phyloP scores from a whole-genome alignment of 1,140 invertebrate genomes.

The Odontomachus brunneus region DNA sequence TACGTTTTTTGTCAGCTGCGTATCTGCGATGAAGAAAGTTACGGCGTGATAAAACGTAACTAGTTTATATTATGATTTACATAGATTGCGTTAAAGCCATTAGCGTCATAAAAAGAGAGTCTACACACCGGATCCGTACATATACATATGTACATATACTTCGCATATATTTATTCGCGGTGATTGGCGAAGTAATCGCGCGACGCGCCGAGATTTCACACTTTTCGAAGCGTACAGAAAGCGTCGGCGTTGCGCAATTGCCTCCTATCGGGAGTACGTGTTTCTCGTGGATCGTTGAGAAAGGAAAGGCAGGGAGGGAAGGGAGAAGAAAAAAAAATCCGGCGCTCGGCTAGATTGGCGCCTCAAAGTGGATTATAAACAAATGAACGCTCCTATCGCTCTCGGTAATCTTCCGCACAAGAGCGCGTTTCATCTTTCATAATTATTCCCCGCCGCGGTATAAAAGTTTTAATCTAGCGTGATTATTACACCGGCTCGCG shows the following conservation, averaged over 20 bases:
- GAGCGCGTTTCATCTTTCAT: slow-evolving; percentile 35
- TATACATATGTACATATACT: slow-evolving; percentile 12
- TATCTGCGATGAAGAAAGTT: slow-evolving; percentile 48
- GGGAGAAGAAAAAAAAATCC: too few species aligned
- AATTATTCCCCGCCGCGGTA: slow-evolving; percentile 30
- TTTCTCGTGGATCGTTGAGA: neutral
- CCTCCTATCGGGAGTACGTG: neutral
- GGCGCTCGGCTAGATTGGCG: slow-evolving; percentile 5
- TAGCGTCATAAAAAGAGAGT: slow-evolving; percentile 25
- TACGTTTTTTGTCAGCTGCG: slow-evolving; percentile 26
- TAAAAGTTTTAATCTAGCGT: slow-evolving; percentile 57
- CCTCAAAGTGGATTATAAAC: slow-evolving; percentile 52
- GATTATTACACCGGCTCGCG: slow-evolving; percentile 39
- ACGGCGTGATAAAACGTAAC: slow-evolving; percentile 49
- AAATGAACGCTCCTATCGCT: slow-evolving; percentile 43
- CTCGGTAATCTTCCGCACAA: slow-evolving; percentile 21
- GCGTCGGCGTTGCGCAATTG: slow-evolving; percentile 5
- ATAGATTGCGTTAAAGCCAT: slow-evolving; percentile 55
- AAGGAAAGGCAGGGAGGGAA: too few species aligned
- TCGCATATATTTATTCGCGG: slow-evolving; percentile 24
- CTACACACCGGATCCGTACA: slow-evolving; percentile 16
- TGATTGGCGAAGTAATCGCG: neutral
- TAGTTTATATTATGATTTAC: slow-evolving; percentile 54
- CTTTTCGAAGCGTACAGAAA: neutral
- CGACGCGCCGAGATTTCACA: slow-evolving; percentile 16